A percentile compares a stretch with the other conserved stretches of the same genome.
phyloP scores from a whole-genome alignment of 2,888 invertebrate species.

The Labia minor region DNA sequence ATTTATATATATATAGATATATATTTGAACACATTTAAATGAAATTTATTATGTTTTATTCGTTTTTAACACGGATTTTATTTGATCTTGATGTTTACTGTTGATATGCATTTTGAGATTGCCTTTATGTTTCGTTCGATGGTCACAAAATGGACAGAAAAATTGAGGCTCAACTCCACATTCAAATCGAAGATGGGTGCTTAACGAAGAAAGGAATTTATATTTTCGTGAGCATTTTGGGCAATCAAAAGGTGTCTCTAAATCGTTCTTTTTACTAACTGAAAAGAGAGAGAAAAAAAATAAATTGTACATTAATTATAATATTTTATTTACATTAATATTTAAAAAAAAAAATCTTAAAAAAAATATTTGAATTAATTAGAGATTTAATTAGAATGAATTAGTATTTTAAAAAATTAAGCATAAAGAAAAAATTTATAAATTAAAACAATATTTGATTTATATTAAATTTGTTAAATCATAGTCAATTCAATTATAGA shows the following conservation, averaged over 20 bases:
- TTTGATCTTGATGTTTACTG: neutral
- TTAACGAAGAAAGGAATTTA: slow-evolving; percentile 27
- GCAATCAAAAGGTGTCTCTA: slow-evolving; percentile 19
- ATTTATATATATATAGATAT: too few species aligned
- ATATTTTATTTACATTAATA: too few species aligned
- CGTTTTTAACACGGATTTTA: neutral
- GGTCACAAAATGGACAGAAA: slow-evolving; percentile 28
- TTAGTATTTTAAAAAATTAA: too few species aligned
- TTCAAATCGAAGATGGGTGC: slow-evolving; percentile 30
- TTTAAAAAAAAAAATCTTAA: too few species aligned
- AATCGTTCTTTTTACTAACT: neutral
- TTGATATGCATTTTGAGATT: slow-evolving; percentile 25
- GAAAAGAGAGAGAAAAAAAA: neutral
- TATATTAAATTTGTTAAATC: too few species aligned
- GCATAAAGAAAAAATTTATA: too few species aligned
- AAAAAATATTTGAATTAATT: too few species aligned
- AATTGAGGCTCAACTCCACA: slow-evolving; percentile 32
- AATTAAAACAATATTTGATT: too few species aligned
- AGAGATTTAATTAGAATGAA: too few species aligned
- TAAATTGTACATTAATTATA: neutral
- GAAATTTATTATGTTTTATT: too few species aligned
- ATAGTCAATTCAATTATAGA: too few species aligned
- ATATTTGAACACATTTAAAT: too few species aligned
- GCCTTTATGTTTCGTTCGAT: slow-evolving; percentile 28
- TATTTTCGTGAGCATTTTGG: slow-evolving; percentile 27